Base-by-base conservation (phyloP, 2,888 invertebrate species). In the Neocrepidodera transversa region DNA sequence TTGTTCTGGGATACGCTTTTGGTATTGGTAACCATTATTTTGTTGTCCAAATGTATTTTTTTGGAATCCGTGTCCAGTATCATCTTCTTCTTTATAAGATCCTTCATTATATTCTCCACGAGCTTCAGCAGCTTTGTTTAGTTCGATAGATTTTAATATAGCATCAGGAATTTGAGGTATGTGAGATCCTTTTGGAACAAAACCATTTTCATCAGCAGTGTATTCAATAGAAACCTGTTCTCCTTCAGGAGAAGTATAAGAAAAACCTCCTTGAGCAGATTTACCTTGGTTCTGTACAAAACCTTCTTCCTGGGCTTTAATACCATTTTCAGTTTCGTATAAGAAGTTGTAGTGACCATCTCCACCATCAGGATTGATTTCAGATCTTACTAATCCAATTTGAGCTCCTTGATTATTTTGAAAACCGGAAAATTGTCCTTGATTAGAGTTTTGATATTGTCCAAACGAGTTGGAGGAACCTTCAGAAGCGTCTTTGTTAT, bases 81-180 rank as follows among this genome's bases (percentile, higher is more conserved):
- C 20, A 10, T 62, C 63, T 32, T 65, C 64, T 11, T 67, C 64
- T 3, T 35, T 38, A 45, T 64, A 54, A 5, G 60, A 45, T 16
- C 58, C 65, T 28, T 62, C 63, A 10, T 63, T 62, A 17, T 63
- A 63, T 17, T 65, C 68, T 6, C 71, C 70, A 28, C 69, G 66
- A 20, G 68, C 68, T 42, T 61, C 65, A 7, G 61, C 59, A 17
- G 61, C 70, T 17, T 67, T 62, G 58, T 71, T 71, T 11, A 65
- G 58, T 55, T 71, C 68, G 18, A 73, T 60, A 13, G 69, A 65
- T 53, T 81, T 80, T 35, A 82, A 77, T 65, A 85, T 85, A 14
- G 81, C 84, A 57, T 82, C 84, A 1, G 85, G 85, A 16, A 85
- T 85, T 1, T 85, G 84, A 0, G 85, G 82, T 0, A 84, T 84